Base-by-base conservation (phyloP, 2,797 vertebrate genomes). In the Phataginus tricuspis region DNA sequence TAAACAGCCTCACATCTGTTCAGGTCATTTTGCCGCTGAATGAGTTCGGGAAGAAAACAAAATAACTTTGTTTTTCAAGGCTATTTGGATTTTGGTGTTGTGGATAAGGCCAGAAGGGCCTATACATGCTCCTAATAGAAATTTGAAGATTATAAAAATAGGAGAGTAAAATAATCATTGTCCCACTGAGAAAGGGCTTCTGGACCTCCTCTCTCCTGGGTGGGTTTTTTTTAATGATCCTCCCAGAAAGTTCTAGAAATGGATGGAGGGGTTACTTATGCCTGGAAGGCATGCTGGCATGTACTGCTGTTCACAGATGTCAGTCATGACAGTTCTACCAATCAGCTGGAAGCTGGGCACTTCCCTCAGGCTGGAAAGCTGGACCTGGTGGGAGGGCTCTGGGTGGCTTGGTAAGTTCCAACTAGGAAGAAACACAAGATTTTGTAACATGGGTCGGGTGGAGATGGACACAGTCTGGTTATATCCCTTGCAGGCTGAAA, bases 1-100 rank as follows among this genome's bases (percentile, higher is more conserved):
- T 93, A 96, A 96, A 94, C 55, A 97, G 75, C 37, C 57, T 93
- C 71, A 61, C 55, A 87, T 86, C 95, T 94, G 93, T 59, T 69
- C 63, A 82, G 90, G 84, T 87, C 77, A 31, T 91, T 96, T 90
- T 90, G 71, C 42, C 45, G 7, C 71, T 61, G 87, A 72, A 29
- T 37, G 86, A 90, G 37, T 91, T 84, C 51, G 7, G 7, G 42
- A 45, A 25, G 42, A 66, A 63, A 69, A 77, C 77, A 16, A 51
- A 25, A 49, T 61, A 61, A 4, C 19, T 61, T 72, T 57, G 34
- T 59, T 92, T 95, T 85, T 77, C 71, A 29, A 34, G 77, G 78
- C 16, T 34, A 21, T 92, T 66, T 57, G 27, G 55, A 75, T 61
- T 66, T 77, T 49, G 61, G 27, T n/a, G 14, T 34, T 15, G 7